These are phyloP conservation scores for Prinia subflava DNA, from an alignment of 2,113 vertebrate species.

Conservation along the genomic window DNA sequence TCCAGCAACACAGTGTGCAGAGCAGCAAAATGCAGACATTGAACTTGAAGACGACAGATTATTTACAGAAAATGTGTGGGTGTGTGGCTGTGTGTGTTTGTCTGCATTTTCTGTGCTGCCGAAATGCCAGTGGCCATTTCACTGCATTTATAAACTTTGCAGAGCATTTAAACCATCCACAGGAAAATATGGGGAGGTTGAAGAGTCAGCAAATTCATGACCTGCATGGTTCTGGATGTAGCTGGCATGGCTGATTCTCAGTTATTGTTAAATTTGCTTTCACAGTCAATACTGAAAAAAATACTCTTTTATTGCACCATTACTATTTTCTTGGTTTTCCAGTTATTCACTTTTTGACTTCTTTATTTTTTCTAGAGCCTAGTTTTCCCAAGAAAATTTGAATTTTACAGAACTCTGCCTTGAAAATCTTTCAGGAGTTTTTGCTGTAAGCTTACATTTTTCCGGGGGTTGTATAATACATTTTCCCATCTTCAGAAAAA, in stretches of 20 bases:
- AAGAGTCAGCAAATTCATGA: background rate
- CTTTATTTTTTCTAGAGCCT: background rate
- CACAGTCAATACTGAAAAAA: background rate
- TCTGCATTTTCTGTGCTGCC: background rate
- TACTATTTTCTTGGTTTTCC: background rate
- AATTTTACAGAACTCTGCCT: background rate
- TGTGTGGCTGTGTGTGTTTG: background rate
- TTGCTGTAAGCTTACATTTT: background rate
- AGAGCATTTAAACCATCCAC: background rate
- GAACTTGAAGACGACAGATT: conserved; percentile 9
- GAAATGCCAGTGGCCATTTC: background rate
- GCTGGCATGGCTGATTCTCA: background rate
- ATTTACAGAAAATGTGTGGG: conserved; percentile 14
- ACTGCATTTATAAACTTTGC: background rate
- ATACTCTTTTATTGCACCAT: background rate
- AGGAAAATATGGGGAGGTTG: background rate
- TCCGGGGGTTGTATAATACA: background rate
- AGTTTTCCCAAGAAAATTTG: background rate
- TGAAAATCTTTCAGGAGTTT: background rate
- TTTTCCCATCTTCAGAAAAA: background rate
- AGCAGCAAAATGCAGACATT: background rate
- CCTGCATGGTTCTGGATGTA: background rate
- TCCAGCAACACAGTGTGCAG: background rate
- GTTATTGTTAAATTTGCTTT: background rate
- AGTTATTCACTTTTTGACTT: background rate